phyloP scores from a whole-genome alignment of 1,140 invertebrate genomes.

The Liolophura sinensis region DNA sequence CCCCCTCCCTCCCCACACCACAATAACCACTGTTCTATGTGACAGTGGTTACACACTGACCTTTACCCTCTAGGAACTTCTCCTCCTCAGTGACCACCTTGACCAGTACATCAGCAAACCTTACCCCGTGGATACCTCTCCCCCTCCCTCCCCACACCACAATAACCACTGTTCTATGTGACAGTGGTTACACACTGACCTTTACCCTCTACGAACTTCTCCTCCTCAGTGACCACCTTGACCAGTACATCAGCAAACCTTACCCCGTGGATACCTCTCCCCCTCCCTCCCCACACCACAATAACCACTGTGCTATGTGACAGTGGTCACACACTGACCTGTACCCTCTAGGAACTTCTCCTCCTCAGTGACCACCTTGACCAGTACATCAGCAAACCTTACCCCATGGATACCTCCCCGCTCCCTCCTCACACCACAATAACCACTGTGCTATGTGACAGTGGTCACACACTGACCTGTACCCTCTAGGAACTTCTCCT shows the following conservation, averaged over 20 bases:
- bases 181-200: constrained; percentile 47
- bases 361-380: constrained; percentile 79
- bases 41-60: too few relatives aligned
- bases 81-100: constrained; percentile 78
- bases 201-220: constrained; percentile 75
- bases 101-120: constrained; percentile 93
- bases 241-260: constrained; percentile 94
- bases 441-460: too few relatives aligned
- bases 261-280: too few relatives aligned
- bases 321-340: constrained; percentile 48
- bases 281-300: too few relatives aligned
- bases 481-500: constrained; percentile 75
- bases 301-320: too few relatives aligned
- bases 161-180: too few relatives aligned
- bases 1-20: too few relatives aligned
- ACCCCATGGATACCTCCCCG: constrained; percentile 55
- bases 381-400: constrained; percentile 91
- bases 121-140: too few relatives aligned
- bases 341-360: constrained; percentile 79
- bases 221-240: constrained; percentile 77
- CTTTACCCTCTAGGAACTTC: constrained; percentile 76
- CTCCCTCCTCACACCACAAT: too few relatives aligned
- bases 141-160: too few relatives aligned
- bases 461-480: constrained; percentile 65
- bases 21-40: too few relatives aligned